phyloP scores from a whole-genome alignment of 2,888 invertebrate species.

The Chrysodeixis includens region DNA sequence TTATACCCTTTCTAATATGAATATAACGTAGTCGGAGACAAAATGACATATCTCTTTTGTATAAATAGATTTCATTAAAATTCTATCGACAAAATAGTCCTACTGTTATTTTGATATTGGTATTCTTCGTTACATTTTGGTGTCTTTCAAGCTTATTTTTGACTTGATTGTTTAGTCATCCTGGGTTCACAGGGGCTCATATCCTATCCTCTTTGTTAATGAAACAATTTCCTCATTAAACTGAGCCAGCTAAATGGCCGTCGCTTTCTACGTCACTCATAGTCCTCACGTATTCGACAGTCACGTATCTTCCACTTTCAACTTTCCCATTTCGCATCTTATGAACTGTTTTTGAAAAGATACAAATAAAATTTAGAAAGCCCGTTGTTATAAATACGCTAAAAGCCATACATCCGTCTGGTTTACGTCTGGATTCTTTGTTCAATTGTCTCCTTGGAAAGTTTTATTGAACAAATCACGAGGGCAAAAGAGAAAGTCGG shows the following conservation, averaged over 20 bases:
- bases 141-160: not conserved
- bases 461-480: conserved; percentile 51
- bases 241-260: conserved; percentile 25
- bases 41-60: conserved; percentile 45
- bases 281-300: conserved; percentile 37
- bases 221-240: conserved; percentile 49
- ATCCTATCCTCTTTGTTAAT: conserved; percentile 42
- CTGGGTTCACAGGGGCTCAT: conserved; percentile 21
- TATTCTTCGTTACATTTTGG: too few species aligned
- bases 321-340: conserved; percentile 42
- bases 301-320: conserved; percentile 41
- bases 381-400: not conserved
- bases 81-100: conserved; percentile 8
- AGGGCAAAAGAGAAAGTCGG: conserved; percentile 66
- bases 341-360: conserved; percentile 17
- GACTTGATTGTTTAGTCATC: conserved; percentile 6
- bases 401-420: not conserved
- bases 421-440: not conserved
- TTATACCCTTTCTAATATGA: conserved; percentile 27
- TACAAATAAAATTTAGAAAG: not conserved
- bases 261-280: conserved; percentile 39
- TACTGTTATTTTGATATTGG: conserved; percentile 2
- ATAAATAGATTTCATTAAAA: conserved; percentile 35
- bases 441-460: conserved; percentile 48
- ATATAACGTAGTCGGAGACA: conserved; percentile 37